Evolutionary conservation across 2,113 vertebrate genomes (phyloP), one percentile per base, ranked within the genome.

Genomic region (Heloderma charlesbogerti): DNA sequence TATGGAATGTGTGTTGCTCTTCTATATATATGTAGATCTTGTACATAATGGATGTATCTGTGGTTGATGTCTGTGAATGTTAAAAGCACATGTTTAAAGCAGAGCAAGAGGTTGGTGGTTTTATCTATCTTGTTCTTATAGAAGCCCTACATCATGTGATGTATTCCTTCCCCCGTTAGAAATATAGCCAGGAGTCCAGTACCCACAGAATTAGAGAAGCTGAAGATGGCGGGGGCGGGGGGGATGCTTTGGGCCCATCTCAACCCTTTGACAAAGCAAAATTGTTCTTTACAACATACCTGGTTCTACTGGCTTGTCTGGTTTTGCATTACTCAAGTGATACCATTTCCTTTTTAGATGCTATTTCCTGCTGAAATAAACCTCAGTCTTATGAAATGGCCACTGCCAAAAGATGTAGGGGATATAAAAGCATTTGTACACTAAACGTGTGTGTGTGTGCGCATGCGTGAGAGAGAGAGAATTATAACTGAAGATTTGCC

Each of bases 1-100:
- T 77, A 37, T 8, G 66, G 93, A 60, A 82, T 86, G 69, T 95
- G 88, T 88, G 90, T 91, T 88, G 48, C 84, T 91, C 84, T 92
- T 92, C 86, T 93, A 91, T 91, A 89, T 84, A 77, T 90, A 7
- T 88, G 40, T 83, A 79, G 87, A 60, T 91, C 27, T 18, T 91
- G 90, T 87, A 92, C 34, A 92, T 94, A 91, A 74, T 18, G 18
- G 20, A 60, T 43, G 43, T 69, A 34, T 71, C 18, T 86, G 18
- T 69, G 29, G 16, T 86, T 80, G 5, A 45, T 34, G 18, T 51
- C 16, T 57, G n/a, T 69, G 27, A 86, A 25, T n/a, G 40, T 60
- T 63, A 0, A 93, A 92, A 93, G 48, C 31, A 90, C 40, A 89
- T 78, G 89, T 92, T 80, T 88, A 93, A 89, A 43, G 75, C 75